These are phyloP conservation scores for Saccostrea glomerata DNA, from an alignment of 1,140 invertebrate species.

Conservation along the genomic window DNA sequence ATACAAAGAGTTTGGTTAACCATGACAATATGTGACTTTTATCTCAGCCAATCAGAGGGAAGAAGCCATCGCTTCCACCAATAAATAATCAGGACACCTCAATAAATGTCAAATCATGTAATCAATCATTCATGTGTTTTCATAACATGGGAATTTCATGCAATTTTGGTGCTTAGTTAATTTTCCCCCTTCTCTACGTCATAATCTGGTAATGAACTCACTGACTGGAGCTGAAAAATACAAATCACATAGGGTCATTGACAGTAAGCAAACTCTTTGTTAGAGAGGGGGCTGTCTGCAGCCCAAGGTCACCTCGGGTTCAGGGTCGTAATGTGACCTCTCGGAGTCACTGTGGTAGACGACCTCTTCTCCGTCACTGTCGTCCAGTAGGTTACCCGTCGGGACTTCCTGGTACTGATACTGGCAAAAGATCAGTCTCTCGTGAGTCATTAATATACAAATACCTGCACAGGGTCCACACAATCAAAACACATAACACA, in stretches of 20 bases:
- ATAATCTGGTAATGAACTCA: conserved; percentile 25
- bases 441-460: not conserved
- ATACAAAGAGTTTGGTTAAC: conserved; percentile 38
- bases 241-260: conserved; percentile 31
- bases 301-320: conserved; percentile 47
- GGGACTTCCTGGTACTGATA: conserved; percentile 43
- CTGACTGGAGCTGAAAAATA: conserved; percentile 35
- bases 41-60: conserved; percentile 6
- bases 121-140: conserved; percentile 8
- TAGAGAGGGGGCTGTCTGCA: conserved; percentile 7
- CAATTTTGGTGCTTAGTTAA: conserved; percentile 11
- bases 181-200: conserved; percentile 20
- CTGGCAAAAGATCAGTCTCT: conserved; percentile 11
- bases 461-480: not conserved
- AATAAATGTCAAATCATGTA: conserved; percentile 11
- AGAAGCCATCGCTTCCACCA: conserved; percentile 14
- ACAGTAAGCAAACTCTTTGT: conserved; percentile 30
- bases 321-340: conserved; percentile 38
- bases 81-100: not conserved
- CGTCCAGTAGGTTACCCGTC: conserved; percentile 38
- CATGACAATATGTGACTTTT: conserved; percentile 31
- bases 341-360: conserved; percentile 50
- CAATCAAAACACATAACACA: not conserved
- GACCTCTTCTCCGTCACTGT: conserved; percentile 46
- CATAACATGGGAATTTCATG: conserved; percentile 27